Percentiles rank a stretch among this genome's conserved stretches.
phyloP scores from a whole-genome alignment of 2,113 vertebrate species.

The Tinamus guttatus region DNA sequence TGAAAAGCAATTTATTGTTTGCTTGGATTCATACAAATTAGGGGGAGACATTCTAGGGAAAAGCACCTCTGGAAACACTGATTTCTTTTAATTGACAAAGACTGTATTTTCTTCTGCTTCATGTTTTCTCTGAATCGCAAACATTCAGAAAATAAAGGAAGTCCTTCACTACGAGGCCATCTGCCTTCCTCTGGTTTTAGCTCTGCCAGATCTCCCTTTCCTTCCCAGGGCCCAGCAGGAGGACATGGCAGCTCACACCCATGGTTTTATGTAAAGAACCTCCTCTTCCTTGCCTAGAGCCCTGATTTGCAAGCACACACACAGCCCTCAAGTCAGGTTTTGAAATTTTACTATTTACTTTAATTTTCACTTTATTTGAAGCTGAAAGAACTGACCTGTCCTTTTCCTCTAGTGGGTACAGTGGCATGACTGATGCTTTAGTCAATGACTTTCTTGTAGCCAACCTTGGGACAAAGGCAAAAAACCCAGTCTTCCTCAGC shows the following conservation, averaged over 20 bases:
- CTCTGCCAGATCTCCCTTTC: not conserved
- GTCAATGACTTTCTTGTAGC: not conserved
- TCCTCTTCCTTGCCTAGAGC: not conserved
- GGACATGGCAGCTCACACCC: not conserved
- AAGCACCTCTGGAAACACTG: not conserved
- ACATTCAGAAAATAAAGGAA: not conserved
- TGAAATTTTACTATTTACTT: not conserved
- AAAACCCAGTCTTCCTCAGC: not conserved
- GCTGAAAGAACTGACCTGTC: not conserved
- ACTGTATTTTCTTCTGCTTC: not conserved
- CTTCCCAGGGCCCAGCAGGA: not conserved
- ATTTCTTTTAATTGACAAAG: not conserved
- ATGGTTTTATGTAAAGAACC: not conserved
- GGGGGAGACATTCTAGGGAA: not conserved
- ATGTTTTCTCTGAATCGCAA: not conserved
- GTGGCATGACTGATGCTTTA: not conserved
- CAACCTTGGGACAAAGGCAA: rapidly evolving
- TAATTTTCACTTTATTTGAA: not conserved
- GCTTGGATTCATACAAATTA: not conserved
- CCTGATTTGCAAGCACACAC: rapidly evolving
- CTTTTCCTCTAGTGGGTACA: not conserved
- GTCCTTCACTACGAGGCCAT: not conserved
- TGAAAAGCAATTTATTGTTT: not conserved
- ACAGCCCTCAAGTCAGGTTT: not conserved
- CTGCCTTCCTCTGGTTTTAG: rapidly evolving